Percentiles rank a stretch among this genome's conserved stretches.
phyloP scores from a whole-genome alignment of 37 sponge, comb jelly and placozoan species.

The Aphrocallistes beatrix region DNA sequence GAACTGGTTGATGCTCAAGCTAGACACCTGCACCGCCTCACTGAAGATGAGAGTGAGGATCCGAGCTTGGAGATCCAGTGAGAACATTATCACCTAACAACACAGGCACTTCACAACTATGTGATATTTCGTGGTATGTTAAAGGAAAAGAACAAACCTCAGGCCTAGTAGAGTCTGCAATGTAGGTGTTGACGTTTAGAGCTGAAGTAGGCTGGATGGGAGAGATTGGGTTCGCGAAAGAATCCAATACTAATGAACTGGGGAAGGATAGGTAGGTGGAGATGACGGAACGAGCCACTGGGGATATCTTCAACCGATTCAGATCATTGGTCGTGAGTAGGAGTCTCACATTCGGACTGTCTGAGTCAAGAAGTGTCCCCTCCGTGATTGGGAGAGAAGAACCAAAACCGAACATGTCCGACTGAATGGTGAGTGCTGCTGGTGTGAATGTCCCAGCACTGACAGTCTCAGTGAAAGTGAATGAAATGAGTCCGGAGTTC shows the following conservation, averaged over 20 bases:
- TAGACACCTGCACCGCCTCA: constrained; percentile 47
- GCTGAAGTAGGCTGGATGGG: constrained; percentile 32
- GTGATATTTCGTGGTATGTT: background rate
- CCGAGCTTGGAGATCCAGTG: constrained; percentile 36
- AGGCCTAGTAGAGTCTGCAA: constrained; percentile 36
- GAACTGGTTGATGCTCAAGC: constrained; percentile 38
- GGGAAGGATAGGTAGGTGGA: constrained; percentile 57
- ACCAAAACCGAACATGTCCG: background rate
- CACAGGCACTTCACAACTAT: background rate
- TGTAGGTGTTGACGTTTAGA: background rate
- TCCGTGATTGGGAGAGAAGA: constrained; percentile 39
- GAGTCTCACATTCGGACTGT: constrained; percentile 27
- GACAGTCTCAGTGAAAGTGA: constrained; percentile 66
- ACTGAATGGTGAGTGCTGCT: constrained; percentile 47
- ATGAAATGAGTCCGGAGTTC: constrained; percentile 31
- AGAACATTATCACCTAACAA: constrained; percentile 24
- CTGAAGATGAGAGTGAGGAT: constrained; percentile 49
- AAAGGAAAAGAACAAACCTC: constrained; percentile 19
- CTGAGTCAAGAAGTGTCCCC: constrained; percentile 19
- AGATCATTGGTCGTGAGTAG: constrained; percentile 40
- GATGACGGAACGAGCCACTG: constrained; percentile 30
- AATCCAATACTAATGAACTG: constrained; percentile 33
- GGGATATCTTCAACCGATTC: constrained; percentile 39
- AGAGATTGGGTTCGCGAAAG: constrained; percentile 37
- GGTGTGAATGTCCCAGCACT: constrained; percentile 35